Base-by-base conservation (phyloP, 2,888 invertebrate genomes). In the Prenolepis imparis region DNA sequence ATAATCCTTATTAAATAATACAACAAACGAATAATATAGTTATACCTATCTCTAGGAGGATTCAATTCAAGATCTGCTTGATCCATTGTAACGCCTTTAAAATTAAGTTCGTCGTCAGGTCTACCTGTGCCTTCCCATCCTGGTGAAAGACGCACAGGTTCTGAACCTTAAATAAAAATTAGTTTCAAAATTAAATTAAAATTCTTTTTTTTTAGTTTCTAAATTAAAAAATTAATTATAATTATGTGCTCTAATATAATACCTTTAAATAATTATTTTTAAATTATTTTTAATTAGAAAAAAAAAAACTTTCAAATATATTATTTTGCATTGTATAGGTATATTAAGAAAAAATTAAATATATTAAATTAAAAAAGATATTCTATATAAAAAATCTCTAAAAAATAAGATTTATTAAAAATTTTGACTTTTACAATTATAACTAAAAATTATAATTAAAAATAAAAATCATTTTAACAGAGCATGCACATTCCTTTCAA, bases 71-170 rank as follows among this genome's bases (percentile, higher is more conserved):
- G 95, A 88, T 96, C 96, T 9, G 96, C 96, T 88, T 96, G 96
- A 89, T 96, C 97, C 96, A 97, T 96, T 55, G 96, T 96, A 63
- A 97, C 95, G 84, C 96, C 96, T 96, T 96, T 97, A 94, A 98
- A 97, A 95, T 98, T 98, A 91, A 98, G 96, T 93, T 98, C 97
- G 95, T 98, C 98, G 94, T 97, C 97, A 78, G 98, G 97, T 92
- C 97, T 96, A 95, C 97, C 97, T 89, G 97, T 96, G 85, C 97
- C 98, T 95, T 98, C 98, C 98, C 98, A 98, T 82, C 98, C 98
- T 15, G 98, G 98, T 77, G 98, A 98, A 86, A 98, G 95, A 90
- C 97, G 97, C 86, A 98, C 98, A 70, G 98, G 98, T 95, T 97
- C 97, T 90, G 96, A 95, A 90, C 95, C 95, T 89, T 96, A 9